These are phyloP conservation scores for Nebria ingens DNA, from an alignment of 1,140 invertebrate species.

Conservation along the genomic window DNA sequence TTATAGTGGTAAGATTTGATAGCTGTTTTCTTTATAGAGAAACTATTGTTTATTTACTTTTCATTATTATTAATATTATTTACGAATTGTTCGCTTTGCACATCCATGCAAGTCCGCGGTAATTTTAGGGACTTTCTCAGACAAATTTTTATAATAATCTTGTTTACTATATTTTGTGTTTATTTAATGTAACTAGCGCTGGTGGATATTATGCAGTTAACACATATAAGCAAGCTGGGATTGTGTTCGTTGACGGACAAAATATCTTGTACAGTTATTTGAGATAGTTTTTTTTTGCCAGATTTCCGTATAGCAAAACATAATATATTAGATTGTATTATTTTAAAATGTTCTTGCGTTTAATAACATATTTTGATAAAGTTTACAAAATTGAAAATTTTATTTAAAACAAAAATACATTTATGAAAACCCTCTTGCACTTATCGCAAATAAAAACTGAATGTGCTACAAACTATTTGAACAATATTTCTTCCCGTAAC, in stretches of 20 bases:
- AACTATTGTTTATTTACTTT: background rate
- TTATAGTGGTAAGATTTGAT: background rate
- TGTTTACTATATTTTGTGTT: background rate
- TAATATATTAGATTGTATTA: background rate
- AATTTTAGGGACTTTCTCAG: background rate
- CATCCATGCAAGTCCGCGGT: background rate
- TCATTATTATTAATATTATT: background rate
- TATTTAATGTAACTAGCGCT: no score
- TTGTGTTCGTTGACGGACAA: no score
- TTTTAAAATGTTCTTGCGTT: background rate
- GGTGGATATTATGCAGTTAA: background rate
- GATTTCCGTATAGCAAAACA: background rate
- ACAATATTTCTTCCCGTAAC: conserved; percentile 1
- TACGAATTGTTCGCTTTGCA: background rate
- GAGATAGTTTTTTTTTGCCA: background rate
- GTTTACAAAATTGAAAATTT: background rate
- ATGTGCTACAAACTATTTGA: conserved; percentile 1
- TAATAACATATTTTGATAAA: no score
- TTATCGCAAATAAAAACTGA: background rate
- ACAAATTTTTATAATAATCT: background rate
- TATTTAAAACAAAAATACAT: background rate
- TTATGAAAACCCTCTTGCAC: background rate
- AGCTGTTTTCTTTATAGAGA: background rate
- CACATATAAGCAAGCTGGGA: no score
- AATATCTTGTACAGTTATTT: background rate